Evolutionary conservation across 2,113 vertebrate genomes (phyloP), one percentile per base, ranked within the genome.

Genomic region (Heliornis fulica): DNA sequence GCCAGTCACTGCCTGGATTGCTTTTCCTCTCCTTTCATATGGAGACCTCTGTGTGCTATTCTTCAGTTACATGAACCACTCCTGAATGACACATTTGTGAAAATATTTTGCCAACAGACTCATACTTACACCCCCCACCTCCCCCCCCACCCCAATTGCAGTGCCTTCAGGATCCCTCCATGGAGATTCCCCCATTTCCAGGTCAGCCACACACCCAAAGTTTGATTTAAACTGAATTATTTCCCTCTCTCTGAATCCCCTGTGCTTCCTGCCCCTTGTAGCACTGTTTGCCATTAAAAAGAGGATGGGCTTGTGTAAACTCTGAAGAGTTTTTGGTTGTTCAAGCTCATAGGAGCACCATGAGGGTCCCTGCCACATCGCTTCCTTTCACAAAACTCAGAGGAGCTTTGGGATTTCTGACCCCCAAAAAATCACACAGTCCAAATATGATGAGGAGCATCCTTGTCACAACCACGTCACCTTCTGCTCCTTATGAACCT

Each of bases 331-430:
- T 72, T 90, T 68, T 10, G n/a, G 13, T 41, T 46, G 45, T 46
- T 13, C 16, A 38, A 13, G 23, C 36, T 50, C 34, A 61, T 0
- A 3, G 5, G 32, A 68, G 46, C 76, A 46, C 5, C 59, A 25
- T 1, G 0, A 48, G 15, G 28, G 40, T 32, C 51, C 50, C 40
- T 34, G 20, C 41, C 41, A 26, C 1, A 0, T 38, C 1, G 1
- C 41, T 56, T 28, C 41, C 31, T 48, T 43, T 38, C 45, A 25
- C 14, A n/a, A 34, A 50, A 11, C 3, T 87, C 50, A 51, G 23
- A 51, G 50, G 26, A 51, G 14, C 25, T 38, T n/a, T 2, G 28
- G n/a, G 66, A n/a, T 66, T 81, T 76, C 80, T 50, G 53, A 14
- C 10, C 22, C 25, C 6, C n/a, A n/a, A n/a, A 63, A 54, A 41